A percentile compares a stretch with the other conserved stretches of the same genome.
phyloP scores from a whole-genome alignment of 35 echinoderm and acorn worm species.

The Ophioderma brevispina region DNA sequence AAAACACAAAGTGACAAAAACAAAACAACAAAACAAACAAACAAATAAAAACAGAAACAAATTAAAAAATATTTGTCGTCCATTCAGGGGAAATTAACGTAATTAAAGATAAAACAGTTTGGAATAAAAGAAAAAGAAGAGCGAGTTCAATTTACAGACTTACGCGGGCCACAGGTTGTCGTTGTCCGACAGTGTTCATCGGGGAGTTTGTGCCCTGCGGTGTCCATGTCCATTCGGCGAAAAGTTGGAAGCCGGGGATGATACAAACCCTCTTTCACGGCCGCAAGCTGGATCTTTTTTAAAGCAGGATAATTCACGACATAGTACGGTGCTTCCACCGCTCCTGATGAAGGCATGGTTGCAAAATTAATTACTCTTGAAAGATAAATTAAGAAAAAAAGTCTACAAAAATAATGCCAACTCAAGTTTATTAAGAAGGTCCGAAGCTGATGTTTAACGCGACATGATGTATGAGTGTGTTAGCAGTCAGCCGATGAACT shows the following conservation, averaged over 20 bases:
- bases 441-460: too few species aligned
- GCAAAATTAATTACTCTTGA: neutral
- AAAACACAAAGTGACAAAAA: too few species aligned
- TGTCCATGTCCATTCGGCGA: conserved; percentile 97
- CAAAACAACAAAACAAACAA: neutral
- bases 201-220: conserved; percentile 85
- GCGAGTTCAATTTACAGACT: neutral
- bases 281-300: conserved; percentile 70
- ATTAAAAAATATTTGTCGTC: too few species aligned
- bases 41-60: too few species aligned
- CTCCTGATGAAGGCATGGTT: conserved; percentile 27
- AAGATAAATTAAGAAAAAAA: too few species aligned
- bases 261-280: conserved; percentile 94
- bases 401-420: neutral
- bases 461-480: too few species aligned
- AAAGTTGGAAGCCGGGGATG: conserved; percentile 90
- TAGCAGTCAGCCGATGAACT: neutral
- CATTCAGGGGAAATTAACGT: too few species aligned
- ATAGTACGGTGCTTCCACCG: conserved; percentile 49
- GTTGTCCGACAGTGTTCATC: conserved; percentile 97
- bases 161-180: conserved; percentile 76
- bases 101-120: too few species aligned
- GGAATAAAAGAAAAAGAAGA: too few species aligned
- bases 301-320: conserved; percentile 58
- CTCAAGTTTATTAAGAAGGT: too few species aligned